phyloP scores from a whole-genome alignment of 2,113 vertebrate species.

The Periophthalmodon schlosseri region DNA sequence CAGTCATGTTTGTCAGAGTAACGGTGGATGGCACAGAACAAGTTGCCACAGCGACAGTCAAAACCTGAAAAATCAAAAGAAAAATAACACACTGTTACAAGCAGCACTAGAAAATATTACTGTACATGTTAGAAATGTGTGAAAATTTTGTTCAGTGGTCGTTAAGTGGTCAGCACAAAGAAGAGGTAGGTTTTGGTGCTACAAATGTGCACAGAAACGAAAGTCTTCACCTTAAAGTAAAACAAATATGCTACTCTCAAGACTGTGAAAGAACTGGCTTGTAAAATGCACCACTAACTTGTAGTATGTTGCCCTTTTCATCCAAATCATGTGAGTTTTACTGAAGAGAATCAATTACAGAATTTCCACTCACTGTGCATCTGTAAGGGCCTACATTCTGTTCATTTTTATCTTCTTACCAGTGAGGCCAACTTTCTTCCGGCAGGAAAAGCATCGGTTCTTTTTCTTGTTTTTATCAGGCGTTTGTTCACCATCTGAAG shows the following conservation, averaged over 20 bases:
- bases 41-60: conserved; percentile 89
- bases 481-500: conserved; percentile 81
- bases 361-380: not conserved
- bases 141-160: not conserved
- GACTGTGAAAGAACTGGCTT: conserved; percentile 41
- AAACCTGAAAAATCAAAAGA: conserved; percentile 74
- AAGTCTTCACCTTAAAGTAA: not conserved
- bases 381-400: not conserved
- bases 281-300: conserved; percentile 62
- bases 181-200: not conserved
- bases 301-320: conserved; percentile 49
- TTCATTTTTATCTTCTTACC: conserved; percentile 69
- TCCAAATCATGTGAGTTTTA: conserved; percentile 20
- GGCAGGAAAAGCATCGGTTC: conserved; percentile 88
- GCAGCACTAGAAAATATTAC: not conserved
- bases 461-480: conserved; percentile 87
- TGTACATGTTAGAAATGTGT: not conserved
- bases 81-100: conserved; percentile 1
- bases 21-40: conserved; percentile 89
- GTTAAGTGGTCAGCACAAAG: not conserved
- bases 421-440: conserved; percentile 90
- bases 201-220: not conserved
- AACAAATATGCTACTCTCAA: not conserved
- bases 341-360: not conserved
- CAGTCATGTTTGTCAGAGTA: conserved; percentile 91